Conservation (phyloP, 1,140 invertebrate species). For the Anadara kagoshimensis region DNA sequence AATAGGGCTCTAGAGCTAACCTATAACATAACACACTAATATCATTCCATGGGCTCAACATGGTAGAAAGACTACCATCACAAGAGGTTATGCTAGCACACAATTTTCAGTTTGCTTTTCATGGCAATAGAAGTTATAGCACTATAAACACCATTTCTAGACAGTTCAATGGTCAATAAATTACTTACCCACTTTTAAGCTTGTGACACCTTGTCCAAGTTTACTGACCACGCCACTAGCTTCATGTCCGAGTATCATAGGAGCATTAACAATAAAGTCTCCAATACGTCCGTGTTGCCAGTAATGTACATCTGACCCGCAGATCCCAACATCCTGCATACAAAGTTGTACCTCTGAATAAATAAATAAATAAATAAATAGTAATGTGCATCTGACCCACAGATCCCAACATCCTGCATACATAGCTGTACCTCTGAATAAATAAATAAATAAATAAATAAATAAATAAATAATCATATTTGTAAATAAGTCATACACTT, state of each 20-base stretch:
- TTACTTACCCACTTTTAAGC: slow-evolving; percentile 69
- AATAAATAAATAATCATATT: too few species aligned
- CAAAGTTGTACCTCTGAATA: slow-evolving; percentile 87
- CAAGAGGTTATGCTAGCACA: too few species aligned
- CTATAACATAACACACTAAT: too few species aligned
- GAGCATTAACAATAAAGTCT: slow-evolving; percentile 68
- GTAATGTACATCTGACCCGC: slow-evolving; percentile 97
- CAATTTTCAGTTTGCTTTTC: too few species aligned
- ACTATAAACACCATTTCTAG: too few species aligned
- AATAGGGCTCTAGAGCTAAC: too few species aligned
- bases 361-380: not conserved
- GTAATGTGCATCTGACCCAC: slow-evolving; percentile 91
- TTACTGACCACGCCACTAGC: slow-evolving; percentile 74
- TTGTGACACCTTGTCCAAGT: slow-evolving; percentile 67
- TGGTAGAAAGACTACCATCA: too few species aligned
- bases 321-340: slow-evolving; percentile 95
- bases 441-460: too few species aligned
- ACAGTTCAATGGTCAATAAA: too few species aligned
- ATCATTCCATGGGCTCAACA: too few species aligned
- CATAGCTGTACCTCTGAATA: slow-evolving; percentile 87
- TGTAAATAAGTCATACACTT: not conserved
- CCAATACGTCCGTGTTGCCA: slow-evolving; percentile 85
- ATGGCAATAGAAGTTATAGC: too few species aligned
- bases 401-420: slow-evolving; percentile 96
- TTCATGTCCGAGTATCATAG: slow-evolving; percentile 72